Conservation (phyloP, 2,888 invertebrate genomes). For the Drosophila testacea region DNA sequence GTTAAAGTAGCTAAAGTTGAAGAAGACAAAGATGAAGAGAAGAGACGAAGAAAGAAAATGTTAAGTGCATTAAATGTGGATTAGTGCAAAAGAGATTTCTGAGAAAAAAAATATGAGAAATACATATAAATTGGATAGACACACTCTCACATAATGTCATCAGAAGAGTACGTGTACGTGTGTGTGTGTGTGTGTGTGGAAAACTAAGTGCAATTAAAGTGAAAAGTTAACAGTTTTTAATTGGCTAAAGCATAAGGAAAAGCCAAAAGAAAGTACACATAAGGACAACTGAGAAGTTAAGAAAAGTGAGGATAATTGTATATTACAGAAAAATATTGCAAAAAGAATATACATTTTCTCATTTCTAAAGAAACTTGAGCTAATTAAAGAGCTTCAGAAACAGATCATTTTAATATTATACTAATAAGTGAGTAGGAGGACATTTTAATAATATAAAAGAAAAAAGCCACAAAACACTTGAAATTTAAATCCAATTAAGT, state of each 20-base stretch:
- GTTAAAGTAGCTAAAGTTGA: slow-evolving; percentile 7
- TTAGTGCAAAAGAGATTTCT: slow-evolving; percentile 49
- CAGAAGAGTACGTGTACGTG: not conserved
- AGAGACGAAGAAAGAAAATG: slow-evolving; percentile 12
- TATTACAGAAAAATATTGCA: not conserved
- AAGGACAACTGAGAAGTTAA: not conserved
- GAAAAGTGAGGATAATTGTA: not conserved
- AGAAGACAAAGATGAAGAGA: not conserved
- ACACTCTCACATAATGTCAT: slow-evolving; percentile 3
- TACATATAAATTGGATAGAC: slow-evolving; percentile 1
- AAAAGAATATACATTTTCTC: not conserved
- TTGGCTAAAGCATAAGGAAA: slow-evolving; percentile 14
- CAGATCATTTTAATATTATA: too few species aligned
- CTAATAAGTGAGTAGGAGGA: too few species aligned
- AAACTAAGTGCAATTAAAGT: slow-evolving; percentile 28
- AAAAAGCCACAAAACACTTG: too few species aligned
- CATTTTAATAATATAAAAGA: too few species aligned
- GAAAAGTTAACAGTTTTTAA: slow-evolving; percentile 32
- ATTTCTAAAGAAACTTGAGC: not conserved
- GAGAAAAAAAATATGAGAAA: slow-evolving; percentile 23
- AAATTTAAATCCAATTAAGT: too few species aligned
- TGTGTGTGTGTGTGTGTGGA: not conserved
- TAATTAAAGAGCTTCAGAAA: not conserved
- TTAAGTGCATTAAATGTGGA: slow-evolving; percentile 69
- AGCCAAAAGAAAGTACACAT: not conserved